Base-by-base conservation (phyloP, 2,888 invertebrate genomes). In the Ophonus ardosiacus region DNA sequence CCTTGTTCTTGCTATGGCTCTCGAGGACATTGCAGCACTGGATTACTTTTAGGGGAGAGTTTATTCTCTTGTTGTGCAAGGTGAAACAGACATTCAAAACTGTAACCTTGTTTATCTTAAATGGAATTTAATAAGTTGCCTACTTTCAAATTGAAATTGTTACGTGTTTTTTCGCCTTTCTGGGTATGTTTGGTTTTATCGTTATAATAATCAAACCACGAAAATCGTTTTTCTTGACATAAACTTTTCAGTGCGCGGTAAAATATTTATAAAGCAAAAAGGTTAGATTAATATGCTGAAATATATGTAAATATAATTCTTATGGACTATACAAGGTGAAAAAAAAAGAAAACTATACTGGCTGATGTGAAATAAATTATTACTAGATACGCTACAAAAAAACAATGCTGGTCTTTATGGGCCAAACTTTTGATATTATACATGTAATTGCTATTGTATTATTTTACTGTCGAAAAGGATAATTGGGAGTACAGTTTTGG, bases 41-140 rank as follows among this genome's bases (percentile, higher is more conserved):
- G 68, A 68, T 68, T 68, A 68, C 68, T 68, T 68, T 68, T 68
- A 68, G 68, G 68, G 68, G 63, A 68, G 68, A 68, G 68, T 68
- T 68, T 68, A 68, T 68, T 68, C 68, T 38, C 38, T 68, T 68
- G 68, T 68, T 68, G 38, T 68, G 15, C 38, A 68, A 38, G 68
- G 38, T 40, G 13, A 68, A 68, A 40, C 15, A 68, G 68, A 68
- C 38, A 68, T 68, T 68, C 68, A 68, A 40, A 68, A 68, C 38
- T 68, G 68, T 68, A 68, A 38, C 15, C 38, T 40, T 68, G 68
- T 68, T 68, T 68, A 68, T 68, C 68, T 68, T 68, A 68, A 38
- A 68, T 38, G 68, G 68, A 68, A 68, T 68, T 68, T 68, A 38
- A 68, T 68, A 68, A 68, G 15, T 68, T 68, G 15, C 68, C 15